Evolutionary conservation across 2,888 invertebrate species (phyloP).

Genomic region (Nomada fucata): DNA sequence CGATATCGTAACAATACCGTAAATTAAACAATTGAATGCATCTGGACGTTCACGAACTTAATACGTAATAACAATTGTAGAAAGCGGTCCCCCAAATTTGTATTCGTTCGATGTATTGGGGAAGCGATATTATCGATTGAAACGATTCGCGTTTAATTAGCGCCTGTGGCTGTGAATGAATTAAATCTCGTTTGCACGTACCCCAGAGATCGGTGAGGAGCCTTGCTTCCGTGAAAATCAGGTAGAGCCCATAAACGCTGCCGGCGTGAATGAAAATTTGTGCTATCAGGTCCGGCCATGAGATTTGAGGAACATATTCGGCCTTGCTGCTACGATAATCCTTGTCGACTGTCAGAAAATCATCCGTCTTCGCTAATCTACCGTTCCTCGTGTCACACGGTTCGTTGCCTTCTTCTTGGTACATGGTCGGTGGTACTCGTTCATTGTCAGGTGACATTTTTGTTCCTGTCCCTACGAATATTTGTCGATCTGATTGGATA

Average conservation of each 20-base stretch:
- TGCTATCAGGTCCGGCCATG: slow-evolving; percentile 90
- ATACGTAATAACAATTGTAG: too few species aligned
- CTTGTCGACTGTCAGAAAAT: slow-evolving; percentile 31
- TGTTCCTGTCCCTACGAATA: not conserved
- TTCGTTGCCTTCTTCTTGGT: slow-evolving; percentile 25
- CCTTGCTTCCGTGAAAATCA: slow-evolving; percentile 87
- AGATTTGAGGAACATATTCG: slow-evolving; percentile 87
- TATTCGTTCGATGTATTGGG: too few species aligned
- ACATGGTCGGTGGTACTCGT: slow-evolving; percentile 49
- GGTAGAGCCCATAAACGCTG: slow-evolving; percentile 89
- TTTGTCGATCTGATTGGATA: not conserved
- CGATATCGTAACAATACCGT: too few species aligned
- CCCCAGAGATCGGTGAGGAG: slow-evolving; percentile 89
- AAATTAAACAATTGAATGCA: too few species aligned
- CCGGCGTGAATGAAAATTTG: slow-evolving; percentile 90
- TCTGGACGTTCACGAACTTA: too few species aligned
- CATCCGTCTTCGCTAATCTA: slow-evolving; percentile 9
- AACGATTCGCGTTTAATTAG: too few species aligned
- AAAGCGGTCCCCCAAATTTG: too few species aligned
- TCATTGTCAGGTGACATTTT: slow-evolving; percentile 70
- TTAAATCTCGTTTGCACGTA: slow-evolving; percentile 84
- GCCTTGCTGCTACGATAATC: slow-evolving; percentile 19
- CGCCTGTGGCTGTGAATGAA: too few species aligned
- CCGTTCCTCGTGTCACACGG: slow-evolving; percentile 7
- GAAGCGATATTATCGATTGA: too few species aligned